Evolutionary conservation across 2,888 invertebrate species (phyloP).

Genomic region (Deilephila elpenor): DNA sequence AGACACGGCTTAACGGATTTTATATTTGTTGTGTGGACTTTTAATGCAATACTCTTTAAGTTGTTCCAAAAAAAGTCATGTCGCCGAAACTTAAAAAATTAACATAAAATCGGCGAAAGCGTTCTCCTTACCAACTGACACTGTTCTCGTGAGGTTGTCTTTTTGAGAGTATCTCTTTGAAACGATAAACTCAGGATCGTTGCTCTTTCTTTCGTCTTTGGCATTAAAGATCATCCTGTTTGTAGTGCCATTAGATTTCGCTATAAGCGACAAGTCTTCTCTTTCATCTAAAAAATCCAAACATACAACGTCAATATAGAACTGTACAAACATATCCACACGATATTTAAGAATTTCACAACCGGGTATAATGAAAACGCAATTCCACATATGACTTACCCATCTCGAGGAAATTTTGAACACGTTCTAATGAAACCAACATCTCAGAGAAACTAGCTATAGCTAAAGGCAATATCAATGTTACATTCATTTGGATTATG

Average conservation of each 20-base stretch:
- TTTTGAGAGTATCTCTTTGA: conserved; percentile 53
- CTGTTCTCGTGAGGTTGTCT: conserved; percentile 38
- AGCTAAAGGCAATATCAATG: conserved; percentile 83
- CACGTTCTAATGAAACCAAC: conserved; percentile 83
- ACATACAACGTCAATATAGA: conserved; percentile 8
- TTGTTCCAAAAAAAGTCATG: no score
- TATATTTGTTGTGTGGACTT: no score
- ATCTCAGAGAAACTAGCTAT: conserved; percentile 84
- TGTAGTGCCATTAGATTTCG: conserved; percentile 41
- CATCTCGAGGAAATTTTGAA: conserved; percentile 82
- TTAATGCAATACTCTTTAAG: no score
- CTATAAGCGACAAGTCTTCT: conserved; percentile 53
- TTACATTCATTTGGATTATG: conserved; percentile 83
- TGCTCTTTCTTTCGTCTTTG: conserved; percentile 38
- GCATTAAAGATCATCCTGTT: conserved; percentile 53
- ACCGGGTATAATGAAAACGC: neutral
- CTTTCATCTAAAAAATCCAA: conserved; percentile 67
- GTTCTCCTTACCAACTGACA: conserved; percentile 46
- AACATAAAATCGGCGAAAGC: neutral
- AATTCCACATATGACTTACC: conserved; percentile 56
- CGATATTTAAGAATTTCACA: neutral
- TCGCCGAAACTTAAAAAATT: no score
- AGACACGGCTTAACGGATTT: no score
- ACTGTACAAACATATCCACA: neutral
- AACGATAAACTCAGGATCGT: conserved; percentile 44